Percentiles rank a stretch among this genome's conserved stretches.
These are phyloP conservation scores for Scelioninae gen. 2 DNA, from an alignment of 2,888 invertebrate species.

Conservation along the genomic window DNA sequence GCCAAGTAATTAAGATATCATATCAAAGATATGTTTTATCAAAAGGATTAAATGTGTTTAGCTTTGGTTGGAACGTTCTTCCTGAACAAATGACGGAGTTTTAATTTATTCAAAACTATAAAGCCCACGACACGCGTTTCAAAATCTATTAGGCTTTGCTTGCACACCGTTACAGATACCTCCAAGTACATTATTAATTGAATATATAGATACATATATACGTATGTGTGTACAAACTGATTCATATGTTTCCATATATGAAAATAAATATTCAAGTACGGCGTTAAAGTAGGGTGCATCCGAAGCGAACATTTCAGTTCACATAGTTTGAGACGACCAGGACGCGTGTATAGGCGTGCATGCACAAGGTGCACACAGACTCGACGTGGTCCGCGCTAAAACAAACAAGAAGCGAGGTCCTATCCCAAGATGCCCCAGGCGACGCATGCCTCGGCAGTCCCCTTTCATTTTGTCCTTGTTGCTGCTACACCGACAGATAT, in stretches of 20 bases:
- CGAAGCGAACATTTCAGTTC: slow-evolving; percentile 34
- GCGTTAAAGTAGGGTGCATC: slow-evolving; percentile 34
- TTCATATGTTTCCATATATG: too few species aligned
- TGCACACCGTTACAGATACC: too few species aligned
- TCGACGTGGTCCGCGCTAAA: slow-evolving; percentile 64
- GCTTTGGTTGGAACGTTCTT: too few species aligned
- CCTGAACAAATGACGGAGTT: too few species aligned
- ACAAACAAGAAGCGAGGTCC: slow-evolving; percentile 71
- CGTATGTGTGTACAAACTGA: too few species aligned
- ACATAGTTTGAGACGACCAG: slow-evolving; percentile 44
- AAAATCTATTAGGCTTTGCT: too few species aligned
- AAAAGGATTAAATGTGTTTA: too few species aligned
- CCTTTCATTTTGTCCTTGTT: slow-evolving; percentile 61
- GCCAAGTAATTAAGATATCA: too few species aligned
- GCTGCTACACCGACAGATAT: slow-evolving; percentile 63
- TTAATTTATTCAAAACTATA: too few species aligned
- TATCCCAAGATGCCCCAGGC: slow-evolving; percentile 72
- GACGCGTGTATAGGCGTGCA: slow-evolving; percentile 37
- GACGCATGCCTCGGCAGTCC: slow-evolving; percentile 67
- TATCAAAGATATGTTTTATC: too few species aligned
- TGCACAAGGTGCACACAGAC: slow-evolving; percentile 45
- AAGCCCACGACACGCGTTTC: too few species aligned
- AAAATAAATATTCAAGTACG: slow-evolving; percentile 16
- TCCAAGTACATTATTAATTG: too few species aligned
- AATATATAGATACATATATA: slow-evolving; percentile 30